A percentile compares a stretch with the other conserved stretches of the same genome.
Evolutionary conservation across 2,888 invertebrate genomes (phyloP).

Genomic region (Choreutis nemorana): DNA sequence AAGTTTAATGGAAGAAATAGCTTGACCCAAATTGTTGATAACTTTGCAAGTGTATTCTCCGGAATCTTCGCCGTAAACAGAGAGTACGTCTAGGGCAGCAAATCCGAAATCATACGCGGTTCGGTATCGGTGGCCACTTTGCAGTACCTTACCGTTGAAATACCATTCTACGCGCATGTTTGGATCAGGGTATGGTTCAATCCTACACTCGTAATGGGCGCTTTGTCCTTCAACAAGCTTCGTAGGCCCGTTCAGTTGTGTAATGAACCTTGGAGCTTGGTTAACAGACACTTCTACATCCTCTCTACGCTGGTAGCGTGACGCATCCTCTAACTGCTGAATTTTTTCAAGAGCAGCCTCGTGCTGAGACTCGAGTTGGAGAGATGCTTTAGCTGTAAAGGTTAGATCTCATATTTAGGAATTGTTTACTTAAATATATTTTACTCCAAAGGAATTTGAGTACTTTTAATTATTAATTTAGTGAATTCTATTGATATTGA

Average conservation of each 20-base stretch:
- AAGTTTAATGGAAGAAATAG: slow-evolving; percentile 80
- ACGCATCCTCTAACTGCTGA: slow-evolving; percentile 83
- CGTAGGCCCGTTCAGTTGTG: slow-evolving; percentile 86
- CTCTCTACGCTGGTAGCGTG: slow-evolving; percentile 80
- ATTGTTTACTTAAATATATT: background rate
- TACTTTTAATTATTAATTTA: slow-evolving; percentile 5
- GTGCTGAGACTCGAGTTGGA: slow-evolving; percentile 89
- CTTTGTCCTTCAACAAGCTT: slow-evolving; percentile 87
- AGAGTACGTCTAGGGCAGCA: slow-evolving; percentile 93
- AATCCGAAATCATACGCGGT: slow-evolving; percentile 97
- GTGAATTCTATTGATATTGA: slow-evolving; percentile 1
- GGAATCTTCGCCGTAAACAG: slow-evolving; percentile 93
- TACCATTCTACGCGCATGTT: slow-evolving; percentile 92
- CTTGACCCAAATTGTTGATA: slow-evolving; percentile 85
- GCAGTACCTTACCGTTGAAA: slow-evolving; percentile 89
- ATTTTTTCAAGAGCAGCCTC: slow-evolving; percentile 89
- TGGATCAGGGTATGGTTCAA: slow-evolving; percentile 91
- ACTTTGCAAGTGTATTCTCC: slow-evolving; percentile 91
- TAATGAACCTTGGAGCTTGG: slow-evolving; percentile 85
- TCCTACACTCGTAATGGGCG: slow-evolving; percentile 91
- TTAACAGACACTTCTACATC: slow-evolving; percentile 82
- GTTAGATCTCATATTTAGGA: slow-evolving; percentile 5
- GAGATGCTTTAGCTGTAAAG: slow-evolving; percentile 80
- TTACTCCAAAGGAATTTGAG: too few relatives aligned
- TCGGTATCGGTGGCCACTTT: slow-evolving; percentile 89